A percentile compares a stretch with the other conserved stretches of the same genome.
phyloP scores from a whole-genome alignment of 2,797 vertebrate genomes.

The Brachyrhaphis roseni region DNA sequence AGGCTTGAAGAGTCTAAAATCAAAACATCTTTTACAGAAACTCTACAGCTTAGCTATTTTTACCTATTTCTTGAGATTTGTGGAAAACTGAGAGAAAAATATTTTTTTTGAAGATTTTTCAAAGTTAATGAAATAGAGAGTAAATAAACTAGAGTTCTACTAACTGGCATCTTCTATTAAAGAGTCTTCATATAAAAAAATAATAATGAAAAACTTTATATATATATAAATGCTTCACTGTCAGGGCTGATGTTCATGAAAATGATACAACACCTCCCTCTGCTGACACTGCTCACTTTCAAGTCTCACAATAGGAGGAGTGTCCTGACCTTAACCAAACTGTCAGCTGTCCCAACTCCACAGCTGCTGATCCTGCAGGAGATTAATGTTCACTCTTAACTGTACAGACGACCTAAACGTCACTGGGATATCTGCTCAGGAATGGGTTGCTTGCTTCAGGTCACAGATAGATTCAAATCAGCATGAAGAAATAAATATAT shows the following conservation, averaged over 20 bases:
- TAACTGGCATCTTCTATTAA: neutral
- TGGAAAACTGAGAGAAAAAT: neutral
- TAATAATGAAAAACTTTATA: neutral
- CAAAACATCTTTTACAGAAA: neutral
- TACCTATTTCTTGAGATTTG: neutral
- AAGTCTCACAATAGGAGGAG: neutral
- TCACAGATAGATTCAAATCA: slow-evolving; percentile 16
- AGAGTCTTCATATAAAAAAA: neutral
- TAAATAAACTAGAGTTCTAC: neutral
- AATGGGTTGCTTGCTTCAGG: slow-evolving; percentile 19
- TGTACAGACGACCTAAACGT: slow-evolving; percentile 10
- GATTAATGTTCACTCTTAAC: neutral
- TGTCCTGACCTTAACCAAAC: slow-evolving; percentile 17
- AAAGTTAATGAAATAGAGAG: neutral
- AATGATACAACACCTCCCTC: slow-evolving; percentile 53
- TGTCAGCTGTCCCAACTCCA: slow-evolving; percentile 7
- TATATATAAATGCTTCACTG: neutral
- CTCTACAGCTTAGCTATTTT: neutral
- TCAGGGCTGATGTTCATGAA: neutral
- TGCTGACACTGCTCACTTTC: slow-evolving; percentile 38
- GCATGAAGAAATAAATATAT: slow-evolving; percentile 25
- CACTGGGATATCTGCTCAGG: slow-evolving; percentile 2
- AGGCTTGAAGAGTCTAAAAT: neutral
- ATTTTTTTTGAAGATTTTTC: neutral
- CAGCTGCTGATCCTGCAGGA: slow-evolving; percentile 10